Evolutionary conservation across 1,140 invertebrate species (phyloP).

Genomic region (Bombyx mandarina): DNA sequence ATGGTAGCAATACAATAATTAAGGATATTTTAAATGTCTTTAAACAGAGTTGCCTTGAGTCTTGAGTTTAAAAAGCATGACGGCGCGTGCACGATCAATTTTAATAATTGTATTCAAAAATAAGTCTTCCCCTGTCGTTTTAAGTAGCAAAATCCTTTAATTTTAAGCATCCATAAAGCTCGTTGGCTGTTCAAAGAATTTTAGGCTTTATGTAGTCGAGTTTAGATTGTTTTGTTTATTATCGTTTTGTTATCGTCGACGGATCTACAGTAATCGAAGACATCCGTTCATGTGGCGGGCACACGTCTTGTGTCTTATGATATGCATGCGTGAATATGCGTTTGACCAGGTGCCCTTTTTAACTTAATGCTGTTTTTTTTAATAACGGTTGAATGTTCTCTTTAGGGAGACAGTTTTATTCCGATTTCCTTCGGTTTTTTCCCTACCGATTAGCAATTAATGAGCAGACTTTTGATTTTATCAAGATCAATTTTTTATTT

Average conservation of each 20-base stretch:
- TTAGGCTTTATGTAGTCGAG: too few relatives aligned
- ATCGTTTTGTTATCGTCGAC: constrained; percentile 5
- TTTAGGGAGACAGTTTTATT: too few relatives aligned
- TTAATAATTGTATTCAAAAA: constrained; percentile 1
- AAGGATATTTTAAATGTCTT: constrained; percentile 8
- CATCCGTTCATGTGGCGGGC: constrained; percentile 58
- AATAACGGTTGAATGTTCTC: neutral
- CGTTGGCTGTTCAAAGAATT: neutral
- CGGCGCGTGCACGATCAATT: constrained; percentile 26
- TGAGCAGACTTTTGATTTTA: too few relatives aligned
- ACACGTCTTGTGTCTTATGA: constrained; percentile 43
- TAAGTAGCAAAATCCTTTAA: neutral
- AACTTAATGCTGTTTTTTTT: constrained; percentile 4
- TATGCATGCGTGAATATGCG: constrained; percentile 22
- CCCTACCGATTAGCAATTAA: too few relatives aligned
- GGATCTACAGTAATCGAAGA: constrained; percentile 45
- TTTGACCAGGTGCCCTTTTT: constrained; percentile 20
- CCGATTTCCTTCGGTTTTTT: too few relatives aligned
- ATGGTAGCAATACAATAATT: neutral
- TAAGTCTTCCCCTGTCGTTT: neutral
- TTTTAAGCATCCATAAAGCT: constrained; percentile 1
- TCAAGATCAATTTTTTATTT: too few relatives aligned
- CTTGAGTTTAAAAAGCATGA: constrained; percentile 38
- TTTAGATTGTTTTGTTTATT: too few relatives aligned
- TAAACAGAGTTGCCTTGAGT: constrained; percentile 46